Evolutionary conservation across 2,797 vertebrate genomes (phyloP).

Genomic region (Onychomys leucogaster): DNA sequence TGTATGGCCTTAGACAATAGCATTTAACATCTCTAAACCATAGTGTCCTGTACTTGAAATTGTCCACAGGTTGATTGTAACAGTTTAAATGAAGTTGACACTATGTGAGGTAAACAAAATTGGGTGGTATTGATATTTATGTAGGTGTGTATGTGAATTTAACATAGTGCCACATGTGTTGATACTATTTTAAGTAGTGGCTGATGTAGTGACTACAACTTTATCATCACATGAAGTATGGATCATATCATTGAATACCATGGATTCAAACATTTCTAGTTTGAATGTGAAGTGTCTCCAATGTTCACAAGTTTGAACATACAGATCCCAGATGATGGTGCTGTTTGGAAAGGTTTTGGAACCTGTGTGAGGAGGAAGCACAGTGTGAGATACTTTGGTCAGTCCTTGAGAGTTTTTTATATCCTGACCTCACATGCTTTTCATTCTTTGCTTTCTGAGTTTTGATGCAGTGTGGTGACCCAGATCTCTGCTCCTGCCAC

Average conservation of each 20-base stretch:
- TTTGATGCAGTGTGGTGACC: background rate
- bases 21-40: background rate
- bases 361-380: background rate
- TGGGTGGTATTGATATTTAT: background rate
- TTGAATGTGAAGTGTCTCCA: background rate
- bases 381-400: background rate
- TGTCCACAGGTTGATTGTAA: background rate
- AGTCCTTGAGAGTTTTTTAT: background rate
- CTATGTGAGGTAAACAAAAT: rapidly evolving
- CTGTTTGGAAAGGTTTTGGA: background rate
- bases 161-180: background rate
- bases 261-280: background rate
- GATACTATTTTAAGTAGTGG: background rate
- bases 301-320: background rate
- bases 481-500: too few species aligned
- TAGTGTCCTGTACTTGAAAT: background rate
- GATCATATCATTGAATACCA: background rate
- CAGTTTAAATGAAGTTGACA: background rate
- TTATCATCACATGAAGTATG: background rate
- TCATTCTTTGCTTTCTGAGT: background rate
- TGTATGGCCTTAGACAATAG: background rate
- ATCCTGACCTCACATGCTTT: background rate
- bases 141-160: background rate
- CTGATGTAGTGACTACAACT: background rate
- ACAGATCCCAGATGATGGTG: background rate